A percentile compares a stretch with the other conserved stretches of the same genome.
phyloP scores from a whole-genome alignment of 2,797 vertebrate genomes.

The Syngnathus rostellatus region DNA sequence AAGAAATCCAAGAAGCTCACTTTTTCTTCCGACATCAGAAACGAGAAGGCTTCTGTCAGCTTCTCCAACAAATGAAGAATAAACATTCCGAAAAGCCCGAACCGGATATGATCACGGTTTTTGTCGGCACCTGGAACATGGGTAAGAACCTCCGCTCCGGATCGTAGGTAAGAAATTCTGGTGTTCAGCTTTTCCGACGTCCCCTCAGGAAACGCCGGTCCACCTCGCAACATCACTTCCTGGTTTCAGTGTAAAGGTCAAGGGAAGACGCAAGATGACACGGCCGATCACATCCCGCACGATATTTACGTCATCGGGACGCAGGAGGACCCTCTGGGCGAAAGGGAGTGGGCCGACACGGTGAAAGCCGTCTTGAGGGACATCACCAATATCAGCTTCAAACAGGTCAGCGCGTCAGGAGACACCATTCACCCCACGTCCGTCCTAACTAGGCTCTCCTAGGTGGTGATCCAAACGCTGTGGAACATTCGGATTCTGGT shows the following conservation, averaged over 20 bases:
- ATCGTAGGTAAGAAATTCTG: too few species aligned
- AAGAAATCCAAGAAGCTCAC: not conserved
- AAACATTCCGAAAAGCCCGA: slow-evolving; percentile 92
- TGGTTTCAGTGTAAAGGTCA: slow-evolving; percentile 98
- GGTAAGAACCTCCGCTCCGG: slow-evolving; percentile 60
- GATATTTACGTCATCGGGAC: slow-evolving; percentile 96
- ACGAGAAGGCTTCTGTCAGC: slow-evolving; percentile 95
- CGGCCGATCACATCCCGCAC: slow-evolving; percentile 89
- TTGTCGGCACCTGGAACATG: slow-evolving; percentile 99
- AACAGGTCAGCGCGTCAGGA: slow-evolving; percentile 66
- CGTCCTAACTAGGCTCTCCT: not conserved
- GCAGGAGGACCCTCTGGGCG: slow-evolving; percentile 88
- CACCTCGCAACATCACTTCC: slow-evolving; percentile 83
- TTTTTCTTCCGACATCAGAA: slow-evolving; percentile 67
- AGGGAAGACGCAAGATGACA: slow-evolving; percentile 90
- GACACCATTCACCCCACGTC: not conserved
- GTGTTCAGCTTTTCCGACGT: slow-evolving; percentile 17
- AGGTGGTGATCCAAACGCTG: slow-evolving; percentile 91
- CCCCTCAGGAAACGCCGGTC: slow-evolving; percentile 78
- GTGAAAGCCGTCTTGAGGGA: slow-evolving; percentile 79
- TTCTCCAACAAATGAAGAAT: slow-evolving; percentile 98
- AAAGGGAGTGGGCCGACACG: slow-evolving; percentile 88
- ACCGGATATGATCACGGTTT: slow-evolving; percentile 96
- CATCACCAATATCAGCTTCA: slow-evolving; percentile 90
- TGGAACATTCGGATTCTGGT: slow-evolving; percentile 95